Evolutionary conservation across 2,113 vertebrate species (phyloP).

Genomic region (Drymodes brunneopygia): DNA sequence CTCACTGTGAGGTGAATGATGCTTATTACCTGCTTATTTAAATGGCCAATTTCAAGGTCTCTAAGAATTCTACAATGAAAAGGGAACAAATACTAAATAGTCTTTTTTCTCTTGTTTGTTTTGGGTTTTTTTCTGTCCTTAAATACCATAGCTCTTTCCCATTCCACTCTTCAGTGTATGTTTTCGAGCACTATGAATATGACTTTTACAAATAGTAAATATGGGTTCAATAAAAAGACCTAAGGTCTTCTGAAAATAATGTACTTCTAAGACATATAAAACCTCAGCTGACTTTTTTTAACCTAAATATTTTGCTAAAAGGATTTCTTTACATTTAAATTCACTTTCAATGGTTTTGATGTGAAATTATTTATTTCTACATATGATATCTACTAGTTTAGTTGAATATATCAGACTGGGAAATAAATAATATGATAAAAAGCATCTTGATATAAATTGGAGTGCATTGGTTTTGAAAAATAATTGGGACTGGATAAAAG

Average conservation of each 20-base stretch:
- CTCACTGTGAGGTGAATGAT: not conserved
- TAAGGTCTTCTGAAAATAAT: not conserved
- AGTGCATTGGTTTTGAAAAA: conserved; percentile 47
- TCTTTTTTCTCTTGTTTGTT: fast-evolving
- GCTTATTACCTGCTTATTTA: not conserved
- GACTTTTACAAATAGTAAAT: not conserved
- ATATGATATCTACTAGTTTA: not conserved
- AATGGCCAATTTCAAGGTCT: not conserved
- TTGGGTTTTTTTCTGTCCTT: not conserved
- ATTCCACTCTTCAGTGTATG: not conserved
- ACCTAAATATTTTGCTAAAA: not conserved
- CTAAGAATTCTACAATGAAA: not conserved
- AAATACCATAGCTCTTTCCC: not conserved
- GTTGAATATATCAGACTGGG: conserved; percentile 13
- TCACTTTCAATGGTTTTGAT: not conserved
- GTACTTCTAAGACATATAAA: not conserved
- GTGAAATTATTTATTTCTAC: conserved; percentile 4
- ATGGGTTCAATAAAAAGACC: not conserved
- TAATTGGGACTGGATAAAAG: conserved; percentile 33
- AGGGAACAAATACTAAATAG: not conserved
- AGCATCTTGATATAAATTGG: conserved; percentile 8
- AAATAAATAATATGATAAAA: not conserved
- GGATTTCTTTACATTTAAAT: not conserved
- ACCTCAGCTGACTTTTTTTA: not conserved
- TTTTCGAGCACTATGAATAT: not conserved